phyloP scores from a whole-genome alignment of 2,797 vertebrate species.

The Onychomys torridus region DNA sequence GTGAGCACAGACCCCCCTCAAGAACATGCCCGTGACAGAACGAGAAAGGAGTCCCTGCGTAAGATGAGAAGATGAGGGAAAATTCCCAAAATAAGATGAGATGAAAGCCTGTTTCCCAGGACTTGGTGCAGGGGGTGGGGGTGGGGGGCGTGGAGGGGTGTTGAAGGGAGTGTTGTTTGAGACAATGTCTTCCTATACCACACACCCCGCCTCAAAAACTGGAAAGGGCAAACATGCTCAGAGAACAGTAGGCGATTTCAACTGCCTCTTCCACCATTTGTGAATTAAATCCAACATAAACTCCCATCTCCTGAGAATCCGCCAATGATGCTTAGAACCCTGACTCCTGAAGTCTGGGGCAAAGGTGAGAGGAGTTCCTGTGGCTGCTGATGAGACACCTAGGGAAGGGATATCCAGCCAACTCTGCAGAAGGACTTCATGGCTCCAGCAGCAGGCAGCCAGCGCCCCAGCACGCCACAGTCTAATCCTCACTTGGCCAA shows the following conservation, averaged over 20 bases:
- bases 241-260: neutral
- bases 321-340: fast-evolving
- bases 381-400: neutral
- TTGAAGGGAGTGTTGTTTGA: neutral
- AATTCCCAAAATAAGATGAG: neutral
- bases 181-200: neutral
- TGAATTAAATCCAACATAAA: neutral
- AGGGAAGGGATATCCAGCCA: neutral
- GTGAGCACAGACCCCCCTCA: neutral
- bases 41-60: neutral
- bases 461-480: neutral
- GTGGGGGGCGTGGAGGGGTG: neutral
- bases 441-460: neutral
- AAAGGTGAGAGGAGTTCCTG: neutral
- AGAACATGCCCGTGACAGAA: neutral
- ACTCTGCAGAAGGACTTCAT: neutral
- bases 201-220: fast-evolving
- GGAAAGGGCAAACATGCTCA: fast-evolving
- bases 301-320: fast-evolving
- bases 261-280: neutral
- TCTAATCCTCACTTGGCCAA: neutral
- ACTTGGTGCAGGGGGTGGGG: neutral
- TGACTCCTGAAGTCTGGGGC: neutral
- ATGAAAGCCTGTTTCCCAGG: neutral
- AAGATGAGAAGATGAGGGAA: neutral